These are phyloP conservation scores for Muscicapa adusta DNA, from an alignment of 2,113 vertebrate genomes.

Conservation along the genomic window DNA sequence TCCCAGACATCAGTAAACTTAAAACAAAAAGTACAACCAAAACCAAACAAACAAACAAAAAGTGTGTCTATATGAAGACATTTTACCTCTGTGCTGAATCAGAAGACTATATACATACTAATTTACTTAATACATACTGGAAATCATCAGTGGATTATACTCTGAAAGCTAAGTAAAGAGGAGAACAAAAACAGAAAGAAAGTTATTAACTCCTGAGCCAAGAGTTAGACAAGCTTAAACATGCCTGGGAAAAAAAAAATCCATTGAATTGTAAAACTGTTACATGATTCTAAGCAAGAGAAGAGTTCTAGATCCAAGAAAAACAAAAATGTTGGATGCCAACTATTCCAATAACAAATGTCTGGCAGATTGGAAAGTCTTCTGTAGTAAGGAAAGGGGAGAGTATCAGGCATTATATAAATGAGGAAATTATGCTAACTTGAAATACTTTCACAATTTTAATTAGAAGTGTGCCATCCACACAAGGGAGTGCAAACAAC, in stretches of 20 bases:
- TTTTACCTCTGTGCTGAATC: neutral
- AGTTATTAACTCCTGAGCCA: neutral
- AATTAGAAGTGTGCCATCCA: neutral
- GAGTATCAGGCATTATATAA: neutral
- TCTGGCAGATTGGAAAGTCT: neutral
- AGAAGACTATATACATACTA: neutral
- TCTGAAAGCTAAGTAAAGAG: slow-evolving; percentile 2
- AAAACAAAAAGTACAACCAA: neutral
- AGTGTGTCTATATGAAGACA: neutral
- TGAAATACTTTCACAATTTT: neutral
- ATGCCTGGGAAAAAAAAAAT: neutral
- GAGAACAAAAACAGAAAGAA: neutral
- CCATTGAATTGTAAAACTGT: neutral
- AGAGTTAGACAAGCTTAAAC: neutral
- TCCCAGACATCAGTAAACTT: neutral
- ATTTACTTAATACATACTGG: neutral
- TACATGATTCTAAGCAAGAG: neutral
- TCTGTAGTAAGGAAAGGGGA: neutral
- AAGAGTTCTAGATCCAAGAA: neutral
- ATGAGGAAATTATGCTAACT: neutral
- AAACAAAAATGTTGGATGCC: neutral
- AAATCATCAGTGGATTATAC: neutral
- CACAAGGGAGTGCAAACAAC: neutral
- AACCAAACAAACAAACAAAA: neutral
- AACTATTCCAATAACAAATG: neutral